Evolutionary conservation across 1,140 invertebrate genomes (phyloP).

Genomic region (Bicyclus anynana): DNA sequence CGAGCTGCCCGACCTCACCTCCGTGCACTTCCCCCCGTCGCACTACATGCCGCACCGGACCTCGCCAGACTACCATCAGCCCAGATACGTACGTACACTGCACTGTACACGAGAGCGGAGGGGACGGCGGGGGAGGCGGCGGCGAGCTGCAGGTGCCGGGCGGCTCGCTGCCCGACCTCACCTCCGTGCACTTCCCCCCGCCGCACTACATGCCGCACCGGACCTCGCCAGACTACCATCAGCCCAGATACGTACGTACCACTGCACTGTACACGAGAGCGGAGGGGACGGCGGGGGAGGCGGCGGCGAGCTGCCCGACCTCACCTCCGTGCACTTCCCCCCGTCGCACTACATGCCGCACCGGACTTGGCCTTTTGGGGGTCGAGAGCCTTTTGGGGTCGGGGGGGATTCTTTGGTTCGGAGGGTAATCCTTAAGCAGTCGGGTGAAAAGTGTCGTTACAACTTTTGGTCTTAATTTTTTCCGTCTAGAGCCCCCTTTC

Average conservation of each 20-base stretch:
- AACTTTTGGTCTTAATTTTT: too few relatives aligned
- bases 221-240: constrained; percentile 45
- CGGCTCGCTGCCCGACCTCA: too few relatives aligned
- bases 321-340: constrained; percentile 93
- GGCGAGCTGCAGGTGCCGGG: constrained; percentile 71
- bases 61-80: constrained; percentile 47
- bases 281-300: too few relatives aligned
- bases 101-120: too few relatives aligned
- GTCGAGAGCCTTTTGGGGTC: too few relatives aligned
- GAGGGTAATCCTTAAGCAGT: not conserved
- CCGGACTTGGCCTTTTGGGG: constrained; percentile 45
- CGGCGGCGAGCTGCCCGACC: constrained; percentile 84
- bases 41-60: constrained; percentile 72
- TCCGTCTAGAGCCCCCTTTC: too few relatives aligned
- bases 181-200: constrained; percentile 91
- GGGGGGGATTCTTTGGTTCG: too few relatives aligned
- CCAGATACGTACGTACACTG: constrained; percentile 48
- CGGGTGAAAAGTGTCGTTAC: too few relatives aligned
- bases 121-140: too few relatives aligned
- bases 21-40: constrained; percentile 91
- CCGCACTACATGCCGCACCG: constrained; percentile 79
- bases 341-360: constrained; percentile 81
- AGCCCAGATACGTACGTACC: constrained; percentile 48
- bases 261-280: not conserved
- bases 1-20: constrained; percentile 91